Evolutionary conservation across 2,888 invertebrate species (phyloP).

Genomic region (Spatulosminthurus flaviceps): DNA sequence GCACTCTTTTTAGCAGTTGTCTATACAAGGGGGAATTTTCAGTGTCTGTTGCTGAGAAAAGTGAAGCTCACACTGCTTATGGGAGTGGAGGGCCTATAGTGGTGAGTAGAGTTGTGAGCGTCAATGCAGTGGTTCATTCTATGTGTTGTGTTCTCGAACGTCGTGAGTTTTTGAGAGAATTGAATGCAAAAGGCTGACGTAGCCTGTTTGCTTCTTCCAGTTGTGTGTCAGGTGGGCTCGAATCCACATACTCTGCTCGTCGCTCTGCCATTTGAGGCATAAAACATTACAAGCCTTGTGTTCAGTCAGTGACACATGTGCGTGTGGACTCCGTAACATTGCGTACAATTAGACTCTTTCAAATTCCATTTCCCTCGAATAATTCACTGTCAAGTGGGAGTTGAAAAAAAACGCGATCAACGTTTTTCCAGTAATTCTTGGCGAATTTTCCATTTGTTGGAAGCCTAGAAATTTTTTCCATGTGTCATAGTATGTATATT

Average conservation of each 20-base stretch:
- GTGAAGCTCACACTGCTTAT: too few species aligned
- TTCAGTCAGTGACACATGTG: neutral
- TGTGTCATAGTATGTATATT: too few species aligned
- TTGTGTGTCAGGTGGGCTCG: constrained; percentile 57
- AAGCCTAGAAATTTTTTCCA: too few species aligned
- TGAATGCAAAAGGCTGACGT: constrained; percentile 51
- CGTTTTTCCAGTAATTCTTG: too few species aligned
- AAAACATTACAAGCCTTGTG: too few species aligned
- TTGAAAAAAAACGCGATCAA: too few species aligned
- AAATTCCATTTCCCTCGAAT: neutral
- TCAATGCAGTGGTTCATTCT: constrained; percentile 9
- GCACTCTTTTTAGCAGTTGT: neutral
- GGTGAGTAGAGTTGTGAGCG: neutral
- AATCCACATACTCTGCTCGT: constrained; percentile 51
- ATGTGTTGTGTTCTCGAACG: neutral
- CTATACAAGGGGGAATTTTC: neutral
- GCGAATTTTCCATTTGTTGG: too few species aligned
- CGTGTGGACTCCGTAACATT: neutral
- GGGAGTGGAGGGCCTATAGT: neutral
- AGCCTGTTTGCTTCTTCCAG: constrained; percentile 52
- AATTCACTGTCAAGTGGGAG: neutral
- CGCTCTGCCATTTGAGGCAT: neutral
- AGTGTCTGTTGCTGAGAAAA: too few species aligned
- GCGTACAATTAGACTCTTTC: neutral
- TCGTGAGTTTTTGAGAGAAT: constrained; percentile 22